Percentiles rank a stretch among this genome's conserved stretches.
Evolutionary conservation across 1,140 invertebrate genomes (phyloP).

Genomic region (Triops longicaudatus): DNA sequence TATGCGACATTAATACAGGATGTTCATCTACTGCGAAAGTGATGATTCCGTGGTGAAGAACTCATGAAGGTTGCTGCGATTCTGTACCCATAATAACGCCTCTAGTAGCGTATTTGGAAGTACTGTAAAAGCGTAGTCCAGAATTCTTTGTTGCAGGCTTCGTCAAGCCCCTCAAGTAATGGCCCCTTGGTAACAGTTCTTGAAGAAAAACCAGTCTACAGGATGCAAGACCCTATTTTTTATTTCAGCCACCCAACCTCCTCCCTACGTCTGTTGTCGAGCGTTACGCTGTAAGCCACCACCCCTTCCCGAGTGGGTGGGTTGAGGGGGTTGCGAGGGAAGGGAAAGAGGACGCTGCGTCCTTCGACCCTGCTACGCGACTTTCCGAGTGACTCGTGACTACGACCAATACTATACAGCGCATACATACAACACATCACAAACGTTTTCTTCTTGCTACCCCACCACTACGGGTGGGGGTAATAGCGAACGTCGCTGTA

Average conservation of each 20-base stretch:
- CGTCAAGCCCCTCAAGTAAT: not conserved
- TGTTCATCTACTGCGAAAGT: too few relatives aligned
- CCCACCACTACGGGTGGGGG: too few relatives aligned
- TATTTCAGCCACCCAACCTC: not conserved
- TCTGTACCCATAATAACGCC: too few relatives aligned
- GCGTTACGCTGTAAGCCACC: not conserved
- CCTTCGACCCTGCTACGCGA: constrained; percentile 11
- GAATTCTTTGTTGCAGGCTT: not conserved
- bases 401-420: constrained; percentile 15
- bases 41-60: too few relatives aligned
- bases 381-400: constrained; percentile 10
- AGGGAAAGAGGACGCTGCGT: constrained; percentile 10
- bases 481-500: not conserved
- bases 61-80: too few relatives aligned
- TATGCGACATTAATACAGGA: too few relatives aligned
- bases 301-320: not conserved
- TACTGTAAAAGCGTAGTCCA: too few relatives aligned
- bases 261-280: not conserved
- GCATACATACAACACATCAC: not conserved
- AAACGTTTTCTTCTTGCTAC: not conserved
- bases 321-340: not conserved
- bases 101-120: too few relatives aligned
- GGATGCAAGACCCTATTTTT: not conserved
- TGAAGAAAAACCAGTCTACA: not conserved
- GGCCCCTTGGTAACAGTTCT: constrained; percentile 4